Conservation (phyloP, 2,888 invertebrate genomes). For the Polietes domitor region DNA sequence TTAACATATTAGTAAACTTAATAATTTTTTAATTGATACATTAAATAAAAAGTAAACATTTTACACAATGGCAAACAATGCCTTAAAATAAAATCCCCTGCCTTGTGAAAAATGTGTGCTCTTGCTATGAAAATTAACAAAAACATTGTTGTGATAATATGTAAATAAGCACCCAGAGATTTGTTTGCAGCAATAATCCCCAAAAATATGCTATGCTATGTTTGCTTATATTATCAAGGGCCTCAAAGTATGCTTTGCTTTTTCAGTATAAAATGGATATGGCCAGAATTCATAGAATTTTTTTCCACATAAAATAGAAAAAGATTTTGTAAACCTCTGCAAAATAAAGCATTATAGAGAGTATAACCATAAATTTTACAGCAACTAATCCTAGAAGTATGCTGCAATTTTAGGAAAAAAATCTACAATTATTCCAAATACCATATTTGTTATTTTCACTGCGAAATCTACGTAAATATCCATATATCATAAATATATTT, state of each 20-base stretch:
- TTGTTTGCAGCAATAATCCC: background rate
- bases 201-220: conserved; percentile 20
- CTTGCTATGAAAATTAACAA: too few species aligned
- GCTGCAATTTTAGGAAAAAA: background rate
- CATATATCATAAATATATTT: background rate
- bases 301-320: background rate
- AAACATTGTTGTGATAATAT: background rate
- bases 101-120: too few species aligned
- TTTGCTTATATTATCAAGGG: conserved; percentile 44
- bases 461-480: background rate
- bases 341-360: background rate
- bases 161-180: conserved; percentile 1
- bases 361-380: conserved; percentile 1
- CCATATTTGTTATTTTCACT: too few species aligned
- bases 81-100: background rate
- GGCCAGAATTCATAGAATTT: background rate
- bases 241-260: conserved; percentile 55
- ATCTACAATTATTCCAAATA: too few species aligned
- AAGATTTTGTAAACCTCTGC: background rate
- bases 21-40: conserved; percentile 81
- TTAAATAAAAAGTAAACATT: conserved; percentile 75
- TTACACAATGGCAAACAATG: conserved; percentile 70
- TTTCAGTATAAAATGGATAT: too few species aligned
- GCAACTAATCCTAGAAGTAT: background rate
- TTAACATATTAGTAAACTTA: conserved; percentile 80